phyloP scores from a whole-genome alignment of 2,113 vertebrate genomes.

The Haemorhous mexicanus region DNA sequence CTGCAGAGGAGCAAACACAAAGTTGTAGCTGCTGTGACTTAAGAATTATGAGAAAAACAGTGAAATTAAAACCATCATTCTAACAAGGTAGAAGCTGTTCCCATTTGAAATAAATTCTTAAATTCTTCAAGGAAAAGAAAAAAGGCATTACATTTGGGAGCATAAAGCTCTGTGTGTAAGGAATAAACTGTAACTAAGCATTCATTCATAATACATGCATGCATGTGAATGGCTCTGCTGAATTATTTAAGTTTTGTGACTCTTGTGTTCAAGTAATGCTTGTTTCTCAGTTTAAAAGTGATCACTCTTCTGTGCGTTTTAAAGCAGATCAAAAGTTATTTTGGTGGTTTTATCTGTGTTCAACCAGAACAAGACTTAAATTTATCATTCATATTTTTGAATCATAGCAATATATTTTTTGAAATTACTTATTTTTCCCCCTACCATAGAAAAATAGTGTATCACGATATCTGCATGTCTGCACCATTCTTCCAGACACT shows the following conservation, averaged over 20 bases:
- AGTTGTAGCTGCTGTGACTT: background rate
- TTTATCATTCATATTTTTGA: background rate
- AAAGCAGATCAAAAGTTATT: background rate
- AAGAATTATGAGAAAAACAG: background rate
- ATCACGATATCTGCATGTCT: background rate
- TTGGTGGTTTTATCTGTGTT: background rate
- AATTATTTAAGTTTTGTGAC: constrained; percentile 1
- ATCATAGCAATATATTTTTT: background rate
- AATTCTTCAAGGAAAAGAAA: background rate
- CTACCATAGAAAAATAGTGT: background rate
- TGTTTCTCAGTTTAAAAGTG: constrained; percentile 1
- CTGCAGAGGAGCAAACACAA: background rate
- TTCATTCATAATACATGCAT: constrained; percentile 3
- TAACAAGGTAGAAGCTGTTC: background rate
- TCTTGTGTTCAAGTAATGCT: background rate
- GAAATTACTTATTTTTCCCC: background rate
- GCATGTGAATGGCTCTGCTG: background rate
- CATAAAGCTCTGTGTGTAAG: background rate
- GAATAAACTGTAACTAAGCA: background rate
- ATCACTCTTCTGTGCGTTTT: background rate
- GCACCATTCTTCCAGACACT: background rate
- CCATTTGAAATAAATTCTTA: background rate
- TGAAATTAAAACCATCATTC: background rate
- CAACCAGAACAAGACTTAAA: background rate
- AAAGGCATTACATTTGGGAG: background rate